Percentiles rank a stretch among this genome's conserved stretches.
phyloP scores from a whole-genome alignment of 2,797 vertebrate species.

The Darevskia nairensis region DNA sequence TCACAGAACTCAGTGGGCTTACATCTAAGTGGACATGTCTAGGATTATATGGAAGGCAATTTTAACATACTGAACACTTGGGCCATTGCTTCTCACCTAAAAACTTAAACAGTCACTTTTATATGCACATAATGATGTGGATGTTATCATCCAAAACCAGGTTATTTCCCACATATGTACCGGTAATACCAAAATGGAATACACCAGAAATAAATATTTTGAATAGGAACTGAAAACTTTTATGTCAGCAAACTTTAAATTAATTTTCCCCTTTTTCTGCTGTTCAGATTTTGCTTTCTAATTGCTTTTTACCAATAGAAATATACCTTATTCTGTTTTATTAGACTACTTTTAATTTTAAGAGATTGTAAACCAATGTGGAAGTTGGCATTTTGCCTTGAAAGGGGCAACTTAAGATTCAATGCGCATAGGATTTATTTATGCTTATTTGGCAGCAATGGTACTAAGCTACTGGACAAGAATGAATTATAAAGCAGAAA shows the following conservation, averaged over 20 bases:
- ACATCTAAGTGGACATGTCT: too few species aligned
- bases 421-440: not conserved
- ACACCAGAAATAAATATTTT: not conserved
- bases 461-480: not conserved
- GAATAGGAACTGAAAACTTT: not conserved
- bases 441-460: not conserved
- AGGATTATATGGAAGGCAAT: not conserved
- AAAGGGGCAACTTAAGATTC: not conserved
- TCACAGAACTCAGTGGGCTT: too few species aligned
- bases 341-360: not conserved
- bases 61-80: not conserved
- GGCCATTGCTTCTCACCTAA: not conserved
- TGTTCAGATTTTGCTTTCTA: not conserved
- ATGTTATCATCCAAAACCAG: not conserved
- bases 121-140: too few species aligned
- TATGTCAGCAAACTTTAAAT: not conserved
- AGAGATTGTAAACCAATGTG: not conserved
- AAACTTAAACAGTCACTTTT: too few species aligned
- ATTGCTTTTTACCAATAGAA: not conserved
- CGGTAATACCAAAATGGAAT: not conserved
- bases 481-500: not conserved
- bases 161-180: not conserved
- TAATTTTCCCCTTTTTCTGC: not conserved
- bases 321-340: not conserved
- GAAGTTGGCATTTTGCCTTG: not conserved